A percentile compares a stretch with the other conserved stretches of the same genome.
Conservation (phyloP, 2,888 invertebrate species). For the Himalopsyche anomala region DNA sequence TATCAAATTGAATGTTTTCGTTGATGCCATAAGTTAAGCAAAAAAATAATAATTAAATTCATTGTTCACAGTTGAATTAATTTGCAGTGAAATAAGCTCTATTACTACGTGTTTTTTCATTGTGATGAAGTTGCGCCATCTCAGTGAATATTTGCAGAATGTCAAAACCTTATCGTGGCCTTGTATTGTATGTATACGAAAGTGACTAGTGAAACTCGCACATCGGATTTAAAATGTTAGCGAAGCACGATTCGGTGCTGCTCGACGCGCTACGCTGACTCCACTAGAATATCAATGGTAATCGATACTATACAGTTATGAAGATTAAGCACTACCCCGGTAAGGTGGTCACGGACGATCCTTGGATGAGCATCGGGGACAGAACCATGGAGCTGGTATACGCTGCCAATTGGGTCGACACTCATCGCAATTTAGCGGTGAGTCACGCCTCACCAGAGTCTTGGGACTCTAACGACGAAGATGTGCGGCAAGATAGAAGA, state of each 20-base stretch:
- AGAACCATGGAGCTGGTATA: constrained; percentile 86
- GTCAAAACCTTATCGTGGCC: constrained; percentile 54
- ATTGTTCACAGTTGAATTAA: neutral
- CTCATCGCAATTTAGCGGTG: constrained; percentile 77
- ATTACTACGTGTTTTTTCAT: constrained; percentile 14
- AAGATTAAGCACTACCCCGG: constrained; percentile 91
- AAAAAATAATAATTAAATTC: neutral
- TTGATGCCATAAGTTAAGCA: neutral
- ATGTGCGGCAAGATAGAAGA: constrained; percentile 66
- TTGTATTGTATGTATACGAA: constrained; percentile 50
- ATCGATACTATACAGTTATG: constrained; percentile 73
- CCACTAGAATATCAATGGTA: constrained; percentile 28
- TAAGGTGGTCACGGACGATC: constrained; percentile 87
- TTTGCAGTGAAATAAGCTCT: neutral
- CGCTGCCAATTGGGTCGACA: constrained; percentile 90
- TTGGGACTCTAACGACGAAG: constrained; percentile 67
- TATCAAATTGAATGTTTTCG: neutral
- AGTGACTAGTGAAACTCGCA: constrained; percentile 49
- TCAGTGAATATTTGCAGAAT: constrained; percentile 42
- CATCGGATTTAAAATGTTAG: constrained; percentile 58
- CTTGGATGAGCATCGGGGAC: constrained; percentile 81
- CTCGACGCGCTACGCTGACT: constrained; percentile 23
- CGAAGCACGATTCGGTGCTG: constrained; percentile 17
- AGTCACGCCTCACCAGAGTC: constrained; percentile 70
- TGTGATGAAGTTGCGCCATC: constrained; percentile 26